Conservation (phyloP, 64 coral and sea anemone genomes). For the Montipora cactus region DNA sequence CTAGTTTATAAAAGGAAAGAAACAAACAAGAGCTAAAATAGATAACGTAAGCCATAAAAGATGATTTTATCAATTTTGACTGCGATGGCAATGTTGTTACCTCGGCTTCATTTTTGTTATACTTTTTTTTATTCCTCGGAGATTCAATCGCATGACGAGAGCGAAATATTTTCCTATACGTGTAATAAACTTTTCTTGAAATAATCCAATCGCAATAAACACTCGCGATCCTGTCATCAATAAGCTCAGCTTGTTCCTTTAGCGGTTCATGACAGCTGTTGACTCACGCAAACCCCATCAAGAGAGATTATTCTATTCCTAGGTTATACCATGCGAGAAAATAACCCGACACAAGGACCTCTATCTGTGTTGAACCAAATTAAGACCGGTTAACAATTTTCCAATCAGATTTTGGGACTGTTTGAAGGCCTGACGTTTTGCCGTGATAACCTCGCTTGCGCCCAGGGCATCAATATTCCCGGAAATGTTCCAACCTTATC, state of each 20-base stretch:
- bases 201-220: background rate
- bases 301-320: background rate
- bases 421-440: background rate
- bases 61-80: too few relatives aligned
- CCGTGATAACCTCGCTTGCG: background rate
- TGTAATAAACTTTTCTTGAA: background rate
- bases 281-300: background rate
- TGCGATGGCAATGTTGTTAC: too few relatives aligned
- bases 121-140: too few relatives aligned
- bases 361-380: background rate
- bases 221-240: constrained; percentile 19
- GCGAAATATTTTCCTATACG: background rate
- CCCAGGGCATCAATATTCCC: background rate
- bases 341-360: background rate
- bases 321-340: background rate
- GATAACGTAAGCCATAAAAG: too few relatives aligned
- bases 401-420: background rate
- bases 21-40: too few relatives aligned
- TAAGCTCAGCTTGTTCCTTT: background rate
- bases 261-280: background rate
- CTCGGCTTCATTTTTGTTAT: too few relatives aligned
- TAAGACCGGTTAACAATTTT: background rate
- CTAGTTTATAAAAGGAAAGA: too few relatives aligned
- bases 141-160: background rate
- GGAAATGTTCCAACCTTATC: constrained; percentile 30